Evolutionary conservation across 30 jellyfish, hydroid and myxozoan species (phyloP), one percentile per base, ranked within the genome.

Genomic region (Chironex yamaguchii): DNA sequence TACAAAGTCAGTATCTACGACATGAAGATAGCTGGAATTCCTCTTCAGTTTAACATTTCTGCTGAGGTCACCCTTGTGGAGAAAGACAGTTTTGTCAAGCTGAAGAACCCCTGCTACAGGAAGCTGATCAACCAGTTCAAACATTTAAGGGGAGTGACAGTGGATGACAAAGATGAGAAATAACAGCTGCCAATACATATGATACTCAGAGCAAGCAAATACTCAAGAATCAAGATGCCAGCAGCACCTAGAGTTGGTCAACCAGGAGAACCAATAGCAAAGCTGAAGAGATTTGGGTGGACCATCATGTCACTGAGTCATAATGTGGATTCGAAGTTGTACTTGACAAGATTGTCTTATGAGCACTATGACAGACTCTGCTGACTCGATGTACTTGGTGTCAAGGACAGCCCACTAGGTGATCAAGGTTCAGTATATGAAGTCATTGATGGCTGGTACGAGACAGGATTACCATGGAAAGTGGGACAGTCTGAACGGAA

Each of bases 241-340:
- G 58, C 17, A 6, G 9, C 17, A 29, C 71, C 71, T 0, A 67
- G 71, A 67, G 9, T 29, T 22, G 81, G 81, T n/a, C 20, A 72
- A 14, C 9, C 88, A 6, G 91, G 77, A 11, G 0, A 65, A 29
- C 91, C 91, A 6, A 34, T 70, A 14, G 92, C 86, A 14, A 87
- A 83, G 52, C 13, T 12, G 85, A 83, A 92, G 27, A 22, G 17
- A 52, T 23, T 83, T 73, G 87, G 94, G n/a, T 83, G 92, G 92
- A 71, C 87, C 29, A 3, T 83, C 25, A 72, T 83, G 92, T 64
- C 81, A 20, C 78, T 26, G 4, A 90, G 91, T 12, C 17, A 0
- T 11, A n/a, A 76, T 4, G 25, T 17, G 11, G 13, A 51, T 79
- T 12, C 67, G 48, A 42, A 29, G 32, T 42, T 42, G 58, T 42